Conservation (phyloP, 2,888 invertebrate genomes). For the Orthosia gracilis region DNA sequence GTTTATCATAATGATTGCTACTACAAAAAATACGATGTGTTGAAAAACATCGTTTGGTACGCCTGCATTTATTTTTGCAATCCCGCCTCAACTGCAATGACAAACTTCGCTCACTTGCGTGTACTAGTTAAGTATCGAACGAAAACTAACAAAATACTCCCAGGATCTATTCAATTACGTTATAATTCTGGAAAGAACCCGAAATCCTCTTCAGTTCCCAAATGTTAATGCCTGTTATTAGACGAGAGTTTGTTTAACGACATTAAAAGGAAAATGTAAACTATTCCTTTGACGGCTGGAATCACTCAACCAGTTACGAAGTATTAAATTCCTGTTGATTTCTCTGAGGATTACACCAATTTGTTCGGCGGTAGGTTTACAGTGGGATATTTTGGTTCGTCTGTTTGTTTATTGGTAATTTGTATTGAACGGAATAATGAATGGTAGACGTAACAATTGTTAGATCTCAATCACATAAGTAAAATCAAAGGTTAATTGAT, state of each 20-base stretch:
- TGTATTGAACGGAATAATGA: no score
- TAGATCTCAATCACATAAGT: no score
- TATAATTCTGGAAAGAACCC: slow-evolving; percentile 1
- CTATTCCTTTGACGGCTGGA: slow-evolving; percentile 52
- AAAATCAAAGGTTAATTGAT: no score
- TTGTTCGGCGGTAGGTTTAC: slow-evolving; percentile 12
- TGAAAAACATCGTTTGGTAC: no score
- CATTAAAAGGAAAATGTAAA: slow-evolving; percentile 44
- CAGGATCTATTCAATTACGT: slow-evolving; percentile 7
- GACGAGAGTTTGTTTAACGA: slow-evolving; percentile 37
- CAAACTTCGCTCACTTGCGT: no score
- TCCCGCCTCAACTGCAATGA: no score
- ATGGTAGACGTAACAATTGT: no score
- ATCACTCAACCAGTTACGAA: slow-evolving; percentile 39
- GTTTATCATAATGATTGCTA: no score
- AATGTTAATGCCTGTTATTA: slow-evolving; percentile 23
- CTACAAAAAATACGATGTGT: no score
- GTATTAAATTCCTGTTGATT: slow-evolving; percentile 51
- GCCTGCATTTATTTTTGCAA: no score
- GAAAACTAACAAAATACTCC: background rate
- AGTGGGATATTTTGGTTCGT: background rate
- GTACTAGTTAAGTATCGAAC: no score
- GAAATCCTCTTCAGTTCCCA: slow-evolving; percentile 2
- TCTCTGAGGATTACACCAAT: slow-evolving; percentile 45
- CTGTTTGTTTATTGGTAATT: slow-evolving; percentile 10